Evolutionary conservation across 2,113 vertebrate species (phyloP).

Genomic region (Accipiter cooperii): DNA sequence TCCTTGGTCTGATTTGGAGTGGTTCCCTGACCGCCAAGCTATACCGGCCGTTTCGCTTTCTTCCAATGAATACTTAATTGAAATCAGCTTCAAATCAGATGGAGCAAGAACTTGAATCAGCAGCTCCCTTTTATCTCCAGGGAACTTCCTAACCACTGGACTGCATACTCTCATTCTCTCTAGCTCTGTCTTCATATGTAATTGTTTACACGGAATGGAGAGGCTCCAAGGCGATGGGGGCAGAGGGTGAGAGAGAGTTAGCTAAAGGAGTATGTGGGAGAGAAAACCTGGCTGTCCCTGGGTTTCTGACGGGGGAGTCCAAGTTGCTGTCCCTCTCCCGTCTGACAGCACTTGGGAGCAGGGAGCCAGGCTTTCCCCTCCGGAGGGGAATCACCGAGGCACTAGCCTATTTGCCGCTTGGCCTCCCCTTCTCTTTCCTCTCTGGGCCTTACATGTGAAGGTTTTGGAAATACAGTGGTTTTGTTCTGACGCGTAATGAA

Average conservation of each 20-base stretch:
- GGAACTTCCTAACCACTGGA: constrained; percentile 26
- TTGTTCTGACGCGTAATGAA: not conserved
- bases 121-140: constrained; percentile 34
- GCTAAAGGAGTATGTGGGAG: not conserved
- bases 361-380: not conserved
- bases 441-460: not conserved
- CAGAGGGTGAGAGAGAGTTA: not conserved
- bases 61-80: constrained; percentile 23
- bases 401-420: not conserved
- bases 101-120: not conserved
- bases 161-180: constrained; percentile 21
- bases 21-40: not conserved
- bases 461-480: not conserved
- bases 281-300: not conserved
- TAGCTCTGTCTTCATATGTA: not conserved
- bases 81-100: constrained; percentile 33
- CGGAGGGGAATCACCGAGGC: not conserved
- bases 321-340: not conserved
- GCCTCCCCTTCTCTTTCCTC: not conserved
- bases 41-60: not conserved
- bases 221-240: not conserved
- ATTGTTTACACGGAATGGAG: not conserved
- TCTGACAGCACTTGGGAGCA: not conserved
- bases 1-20: not conserved
- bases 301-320: not conserved